Base-by-base conservation (phyloP, 2,888 invertebrate genomes). In the Sylvicola cinctus region DNA sequence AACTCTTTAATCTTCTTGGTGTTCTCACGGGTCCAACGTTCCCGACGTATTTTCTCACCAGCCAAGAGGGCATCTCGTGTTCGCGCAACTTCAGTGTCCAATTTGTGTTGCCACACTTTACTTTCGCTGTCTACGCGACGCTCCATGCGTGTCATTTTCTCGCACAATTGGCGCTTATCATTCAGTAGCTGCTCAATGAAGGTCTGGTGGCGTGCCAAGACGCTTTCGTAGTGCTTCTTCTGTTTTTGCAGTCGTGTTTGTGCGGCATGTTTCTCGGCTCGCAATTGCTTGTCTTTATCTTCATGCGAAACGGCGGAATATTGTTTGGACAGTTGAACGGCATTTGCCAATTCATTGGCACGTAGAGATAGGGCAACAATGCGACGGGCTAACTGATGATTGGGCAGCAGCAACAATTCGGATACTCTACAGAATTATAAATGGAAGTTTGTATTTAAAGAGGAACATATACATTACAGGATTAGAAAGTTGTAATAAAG, bases 1-100 rank as follows among this genome's bases (percentile, higher is more conserved):
- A 83, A 60, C 50, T 84, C 83, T 66, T 84, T 80, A 35, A 84
- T 83, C 58, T 83, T 83, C 46, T 80, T 76, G 3, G 83, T 83
- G 54, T 81, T 83, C 36, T 71, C 71, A 33, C 80, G 73, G 29
- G 84, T 72, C 84, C 85, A 84, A 34, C 76, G 69, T 47, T 84
- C 81, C 16, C 74, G 58, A 8, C 69, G 56, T 11, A 72, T 58
- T 49, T 79, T 84, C 49, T 85, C 84, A 0, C 78, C 74, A 16
- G 78, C 80, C 16, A 70, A 61, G 41, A 76, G 74, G 45, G 76
- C 74, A 49, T 84, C 81, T 48, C 76, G 76, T 25, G 73, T 65
- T 42, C 76, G 71, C 32, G 74, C 64, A 33, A 84, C 50, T 49
- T 85, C 83, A 3, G 83, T 63, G 41, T 70, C 66, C 49, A 84